Base-by-base conservation (phyloP, 2,888 invertebrate species). In the Lithophane ornitopus region DNA sequence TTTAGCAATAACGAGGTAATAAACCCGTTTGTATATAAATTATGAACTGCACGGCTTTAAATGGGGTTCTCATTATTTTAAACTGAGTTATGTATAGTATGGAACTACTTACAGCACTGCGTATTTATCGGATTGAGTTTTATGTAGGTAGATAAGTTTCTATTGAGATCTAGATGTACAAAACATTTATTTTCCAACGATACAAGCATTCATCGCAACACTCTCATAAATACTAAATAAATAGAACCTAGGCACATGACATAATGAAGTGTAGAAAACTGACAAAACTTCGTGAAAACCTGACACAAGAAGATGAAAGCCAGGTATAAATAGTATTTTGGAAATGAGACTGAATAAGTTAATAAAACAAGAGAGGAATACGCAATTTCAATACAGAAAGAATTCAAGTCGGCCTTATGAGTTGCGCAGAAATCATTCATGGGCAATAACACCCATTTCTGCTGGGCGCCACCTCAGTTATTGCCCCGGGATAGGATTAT, bases 401-500 rank as follows among this genome's bases (percentile, higher is more conserved):
- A 91, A 93, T 91, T 90, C 88, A 89, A 91, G 90, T 89, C 89
- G 84, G 89, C 89, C 89, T 91, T 92, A 91, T 91, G 91, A 91
- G 92, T 90, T 89, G 89, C 89, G 90, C 90, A 92, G 94, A 94
- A 95, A 95, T 94, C 94, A 95, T 94, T 94, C 93, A 94, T 94
- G 93, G 93, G 90, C 92, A 93, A 94, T 94, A 95, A 93, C 95
- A 93, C 92, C 93, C 93, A 94, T 94, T 95, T 94, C 93, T 93
- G 93, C 89, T 93, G 91, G 91, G 92, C 92, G 93, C 93, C 94
- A 94, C 93, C 94, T 93, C 94, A 91, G 95, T 94, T 95, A 95
- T 95, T 94, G 94, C 94, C 92, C 90, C 90, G 92, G 92, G 94
- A 94, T 94, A 93, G 95, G 94, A 95, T 95, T 95, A 95, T 95